These are phyloP conservation scores for Stomorhina lunata DNA, from an alignment of 2,888 invertebrate genomes.

Conservation along the genomic window DNA sequence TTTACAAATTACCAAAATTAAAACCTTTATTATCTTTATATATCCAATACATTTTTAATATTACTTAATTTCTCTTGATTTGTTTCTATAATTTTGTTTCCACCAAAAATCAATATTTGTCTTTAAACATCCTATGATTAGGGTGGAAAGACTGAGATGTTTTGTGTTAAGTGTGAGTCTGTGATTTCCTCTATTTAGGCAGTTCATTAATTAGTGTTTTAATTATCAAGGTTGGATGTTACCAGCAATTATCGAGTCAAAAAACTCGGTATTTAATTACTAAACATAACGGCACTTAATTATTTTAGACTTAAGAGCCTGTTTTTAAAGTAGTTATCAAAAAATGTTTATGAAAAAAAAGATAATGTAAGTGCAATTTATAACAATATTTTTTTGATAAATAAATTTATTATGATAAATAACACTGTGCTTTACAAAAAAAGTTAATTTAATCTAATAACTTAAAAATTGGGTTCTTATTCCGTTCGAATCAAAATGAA, in stretches of 20 bases:
- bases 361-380: no score
- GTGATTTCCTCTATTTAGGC: neutral
- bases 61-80: neutral
- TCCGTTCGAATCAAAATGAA: no score
- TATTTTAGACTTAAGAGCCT: neutral
- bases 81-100: neutral
- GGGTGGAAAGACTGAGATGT: neutral
- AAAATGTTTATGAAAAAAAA: no score
- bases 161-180: neutral
- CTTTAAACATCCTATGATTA: neutral
- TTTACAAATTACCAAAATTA: neutral
- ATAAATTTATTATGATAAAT: no score
- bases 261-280: neutral
- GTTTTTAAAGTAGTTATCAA: no score
- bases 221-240: neutral
- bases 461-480: no score
- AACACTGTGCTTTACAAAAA: no score
- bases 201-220: neutral
- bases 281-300: neutral
- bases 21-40: neutral
- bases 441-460: no score
- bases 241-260: neutral
- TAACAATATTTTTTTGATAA: no score
- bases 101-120: neutral
- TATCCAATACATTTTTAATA: slow-evolving; percentile 1